Evolutionary conservation across 2,113 vertebrate genomes (phyloP).

Genomic region (Syngnathoides biaculeatus): DNA sequence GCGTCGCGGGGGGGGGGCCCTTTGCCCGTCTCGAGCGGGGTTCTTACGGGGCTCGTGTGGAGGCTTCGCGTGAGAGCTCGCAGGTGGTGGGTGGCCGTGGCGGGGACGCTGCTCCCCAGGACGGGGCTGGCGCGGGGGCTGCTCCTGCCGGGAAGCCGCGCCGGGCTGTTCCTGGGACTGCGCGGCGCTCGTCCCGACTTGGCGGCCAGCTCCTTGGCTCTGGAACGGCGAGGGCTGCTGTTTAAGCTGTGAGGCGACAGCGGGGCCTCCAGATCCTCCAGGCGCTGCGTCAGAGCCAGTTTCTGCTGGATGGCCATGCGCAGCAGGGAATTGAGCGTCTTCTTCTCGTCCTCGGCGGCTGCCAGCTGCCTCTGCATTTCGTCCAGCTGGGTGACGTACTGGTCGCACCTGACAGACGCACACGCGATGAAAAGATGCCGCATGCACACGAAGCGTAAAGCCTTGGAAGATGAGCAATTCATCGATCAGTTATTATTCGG

Average conservation of each 20-base stretch:
- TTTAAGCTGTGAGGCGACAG: slow-evolving; percentile 64
- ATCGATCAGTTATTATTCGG: neutral
- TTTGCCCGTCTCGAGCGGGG: slow-evolving; percentile 35
- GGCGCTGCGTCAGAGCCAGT: slow-evolving; percentile 74
- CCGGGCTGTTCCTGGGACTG: slow-evolving; percentile 72
- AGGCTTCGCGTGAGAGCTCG: slow-evolving; percentile 65
- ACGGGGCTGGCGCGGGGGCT: slow-evolving; percentile 66
- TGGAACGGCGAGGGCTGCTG: slow-evolving; percentile 71
- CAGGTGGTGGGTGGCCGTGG: slow-evolving; percentile 60
- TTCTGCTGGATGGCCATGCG: slow-evolving; percentile 83
- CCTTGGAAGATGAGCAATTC: slow-evolving; percentile 7
- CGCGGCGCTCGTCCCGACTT: slow-evolving; percentile 68
- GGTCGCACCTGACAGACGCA: slow-evolving; percentile 73
- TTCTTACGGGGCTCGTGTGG: slow-evolving; percentile 75
- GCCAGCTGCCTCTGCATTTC: slow-evolving; percentile 80
- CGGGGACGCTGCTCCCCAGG: slow-evolving; percentile 49
- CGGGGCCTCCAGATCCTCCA: slow-evolving; percentile 80
- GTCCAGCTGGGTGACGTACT: slow-evolving; percentile 79
- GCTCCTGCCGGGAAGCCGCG: slow-evolving; percentile 50
- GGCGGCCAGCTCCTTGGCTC: slow-evolving; percentile 69
- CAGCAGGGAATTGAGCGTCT: slow-evolving; percentile 77
- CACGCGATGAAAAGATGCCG: slow-evolving; percentile 21
- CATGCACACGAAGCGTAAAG: slow-evolving; percentile 39
- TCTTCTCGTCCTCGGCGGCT: slow-evolving; percentile 79
- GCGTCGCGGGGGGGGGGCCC: slow-evolving; percentile 53